phyloP scores from a whole-genome alignment of 2,113 vertebrate genomes.

The Limnothrissa miodon region DNA sequence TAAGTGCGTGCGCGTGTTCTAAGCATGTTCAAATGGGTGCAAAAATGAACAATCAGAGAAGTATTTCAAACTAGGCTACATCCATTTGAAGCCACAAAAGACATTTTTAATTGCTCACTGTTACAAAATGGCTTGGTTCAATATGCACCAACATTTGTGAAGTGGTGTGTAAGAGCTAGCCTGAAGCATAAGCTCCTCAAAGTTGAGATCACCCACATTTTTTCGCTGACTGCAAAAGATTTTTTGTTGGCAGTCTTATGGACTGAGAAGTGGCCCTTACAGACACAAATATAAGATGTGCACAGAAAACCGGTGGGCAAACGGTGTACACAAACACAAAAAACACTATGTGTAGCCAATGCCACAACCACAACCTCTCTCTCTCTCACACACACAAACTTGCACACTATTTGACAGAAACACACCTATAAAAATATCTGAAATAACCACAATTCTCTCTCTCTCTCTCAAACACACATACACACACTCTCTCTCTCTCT shows the following conservation, averaged over 20 bases:
- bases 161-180: not conserved
- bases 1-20: constrained; percentile 8
- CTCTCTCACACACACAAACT: not conserved
- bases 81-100: not conserved
- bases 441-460: constrained; percentile 4
- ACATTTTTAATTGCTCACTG: not conserved
- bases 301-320: not conserved
- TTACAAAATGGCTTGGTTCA: not conserved
- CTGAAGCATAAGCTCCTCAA: constrained; percentile 1
- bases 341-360: not conserved
- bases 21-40: not conserved
- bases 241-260: constrained; percentile 13
- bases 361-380: not conserved
- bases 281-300: constrained; percentile 13
- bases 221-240: constrained; percentile 11
- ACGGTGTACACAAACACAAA: not conserved
- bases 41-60: not conserved
- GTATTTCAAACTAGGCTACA: not conserved
- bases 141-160: not conserved
- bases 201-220: not conserved
- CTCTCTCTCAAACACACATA: constrained; percentile 3
- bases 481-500: constrained; percentile 12
- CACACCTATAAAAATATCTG: not conserved
- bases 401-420: not conserved
- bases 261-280: constrained; percentile 1